Conservation (phyloP, 2,113 vertebrate genomes). For the Jaculus jaculus region DNA sequence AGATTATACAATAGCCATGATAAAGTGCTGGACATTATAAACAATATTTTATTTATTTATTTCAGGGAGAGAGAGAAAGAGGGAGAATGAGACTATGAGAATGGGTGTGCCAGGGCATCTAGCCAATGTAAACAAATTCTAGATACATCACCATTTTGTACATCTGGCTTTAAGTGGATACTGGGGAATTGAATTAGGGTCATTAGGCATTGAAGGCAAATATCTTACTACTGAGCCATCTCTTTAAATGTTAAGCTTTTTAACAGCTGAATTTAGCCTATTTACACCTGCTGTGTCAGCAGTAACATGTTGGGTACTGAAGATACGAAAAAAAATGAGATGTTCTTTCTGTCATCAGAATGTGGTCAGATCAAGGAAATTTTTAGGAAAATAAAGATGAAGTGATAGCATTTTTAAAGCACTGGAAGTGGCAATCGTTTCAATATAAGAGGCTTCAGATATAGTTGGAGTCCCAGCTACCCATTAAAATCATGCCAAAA, state of each 20-base stretch:
- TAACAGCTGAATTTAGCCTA: not conserved
- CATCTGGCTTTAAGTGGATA: too few relatives aligned
- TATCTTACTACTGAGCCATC: too few relatives aligned
- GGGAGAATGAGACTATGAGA: too few relatives aligned
- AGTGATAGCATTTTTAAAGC: not conserved
- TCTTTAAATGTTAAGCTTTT: not conserved
- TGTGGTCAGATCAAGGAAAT: not conserved
- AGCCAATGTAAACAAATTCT: too few relatives aligned
- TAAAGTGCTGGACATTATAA: not conserved
- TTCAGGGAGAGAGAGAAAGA: too few relatives aligned
- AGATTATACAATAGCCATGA: conserved; percentile 1
- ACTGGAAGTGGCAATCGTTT: not conserved
- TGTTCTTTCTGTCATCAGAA: not conserved
- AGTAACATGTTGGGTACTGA: not conserved
- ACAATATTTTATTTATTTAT: too few relatives aligned
- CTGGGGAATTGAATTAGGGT: too few relatives aligned
- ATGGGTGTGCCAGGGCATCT: too few relatives aligned
- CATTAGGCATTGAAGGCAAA: too few relatives aligned
- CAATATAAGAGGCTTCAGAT: not conserved
- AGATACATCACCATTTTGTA: too few relatives aligned
- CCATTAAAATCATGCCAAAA: not conserved
- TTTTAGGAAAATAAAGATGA: not conserved
- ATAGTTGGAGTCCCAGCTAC: not conserved
- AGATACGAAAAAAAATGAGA: not conserved
- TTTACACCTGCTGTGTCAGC: not conserved